These are phyloP conservation scores for Coenonympha glycerion DNA, from an alignment of 2,888 invertebrate genomes.

Conservation along the genomic window DNA sequence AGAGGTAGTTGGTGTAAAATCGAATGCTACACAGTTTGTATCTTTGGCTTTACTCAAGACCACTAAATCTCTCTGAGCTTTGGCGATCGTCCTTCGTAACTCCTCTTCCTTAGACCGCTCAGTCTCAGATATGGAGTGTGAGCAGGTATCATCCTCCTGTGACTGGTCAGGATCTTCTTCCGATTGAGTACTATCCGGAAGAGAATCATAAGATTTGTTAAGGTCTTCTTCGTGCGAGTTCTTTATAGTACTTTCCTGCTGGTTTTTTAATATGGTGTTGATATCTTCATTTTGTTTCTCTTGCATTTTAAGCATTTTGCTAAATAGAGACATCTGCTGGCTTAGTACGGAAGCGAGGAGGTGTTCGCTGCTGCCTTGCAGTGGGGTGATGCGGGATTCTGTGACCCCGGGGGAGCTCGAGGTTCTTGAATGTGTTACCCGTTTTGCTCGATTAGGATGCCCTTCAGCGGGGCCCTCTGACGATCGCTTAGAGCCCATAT, in stretches of 20 bases:
- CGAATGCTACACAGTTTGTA: not conserved
- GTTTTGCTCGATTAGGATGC: not conserved
- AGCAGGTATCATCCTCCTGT: not conserved
- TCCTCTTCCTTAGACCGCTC: not conserved
- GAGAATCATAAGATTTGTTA: not conserved
- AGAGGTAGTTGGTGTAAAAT: not conserved
- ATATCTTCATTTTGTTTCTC: not conserved
- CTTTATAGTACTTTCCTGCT: too few species aligned
- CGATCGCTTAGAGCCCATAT: not conserved
- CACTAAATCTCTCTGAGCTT: slow-evolving; percentile 6
- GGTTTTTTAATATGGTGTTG: not conserved
- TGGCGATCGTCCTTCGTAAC: not conserved
- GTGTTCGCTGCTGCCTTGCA: not conserved
- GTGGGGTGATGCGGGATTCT: not conserved
- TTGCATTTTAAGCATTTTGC: not conserved
- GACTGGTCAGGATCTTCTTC: not conserved
- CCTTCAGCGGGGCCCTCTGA: not conserved
- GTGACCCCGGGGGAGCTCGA: too few species aligned
- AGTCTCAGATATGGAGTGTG: not conserved
- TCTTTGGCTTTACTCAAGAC: not conserved
- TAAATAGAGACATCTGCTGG: not conserved
- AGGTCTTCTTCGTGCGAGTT: not conserved
- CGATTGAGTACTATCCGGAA: not conserved
- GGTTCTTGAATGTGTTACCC: too few species aligned
- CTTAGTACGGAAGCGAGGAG: not conserved